A percentile compares a stretch with the other conserved stretches of the same genome.
Conservation (phyloP, 2,113 vertebrate species). For the Casuarius casuarius region DNA sequence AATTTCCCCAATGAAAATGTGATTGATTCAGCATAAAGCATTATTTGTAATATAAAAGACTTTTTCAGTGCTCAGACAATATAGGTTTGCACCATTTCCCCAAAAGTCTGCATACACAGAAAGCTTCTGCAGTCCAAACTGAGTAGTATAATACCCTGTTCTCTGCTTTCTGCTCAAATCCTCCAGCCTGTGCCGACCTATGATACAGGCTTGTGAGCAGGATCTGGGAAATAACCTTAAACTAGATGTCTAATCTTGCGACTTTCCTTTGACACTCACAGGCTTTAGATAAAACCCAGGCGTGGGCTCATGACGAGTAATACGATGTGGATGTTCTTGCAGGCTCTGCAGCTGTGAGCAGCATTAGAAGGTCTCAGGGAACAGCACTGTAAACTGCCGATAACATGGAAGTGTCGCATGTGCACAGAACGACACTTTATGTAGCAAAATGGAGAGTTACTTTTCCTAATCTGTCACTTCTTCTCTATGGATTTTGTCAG, state of each 20-base stretch:
- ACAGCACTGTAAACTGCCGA: neutral
- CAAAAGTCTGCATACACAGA: neutral
- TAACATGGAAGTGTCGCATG: neutral
- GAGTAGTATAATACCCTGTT: neutral
- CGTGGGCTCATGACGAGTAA: neutral
- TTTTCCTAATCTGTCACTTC: neutral
- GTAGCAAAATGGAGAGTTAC: neutral
- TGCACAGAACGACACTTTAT: slow-evolving; percentile 1
- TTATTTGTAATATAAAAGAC: neutral
- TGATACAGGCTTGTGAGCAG: neutral
- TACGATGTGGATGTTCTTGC: neutral
- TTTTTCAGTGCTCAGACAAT: neutral
- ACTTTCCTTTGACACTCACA: neutral
- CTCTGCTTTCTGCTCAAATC: neutral
- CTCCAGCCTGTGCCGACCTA: neutral
- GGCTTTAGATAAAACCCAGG: neutral
- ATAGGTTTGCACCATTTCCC: neutral
- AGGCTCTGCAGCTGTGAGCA: neutral
- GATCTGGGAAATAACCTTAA: neutral
- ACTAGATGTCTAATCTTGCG: neutral
- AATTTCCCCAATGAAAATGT: neutral
- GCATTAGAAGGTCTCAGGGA: slow-evolving; percentile 2
- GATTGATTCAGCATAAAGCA: neutral
- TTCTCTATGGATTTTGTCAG: neutral
- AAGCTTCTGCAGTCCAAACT: neutral